A percentile compares a stretch with the other conserved stretches of the same genome.
Evolutionary conservation across 1,140 invertebrate species (phyloP).

Genomic region (Triops longicaudatus): DNA sequence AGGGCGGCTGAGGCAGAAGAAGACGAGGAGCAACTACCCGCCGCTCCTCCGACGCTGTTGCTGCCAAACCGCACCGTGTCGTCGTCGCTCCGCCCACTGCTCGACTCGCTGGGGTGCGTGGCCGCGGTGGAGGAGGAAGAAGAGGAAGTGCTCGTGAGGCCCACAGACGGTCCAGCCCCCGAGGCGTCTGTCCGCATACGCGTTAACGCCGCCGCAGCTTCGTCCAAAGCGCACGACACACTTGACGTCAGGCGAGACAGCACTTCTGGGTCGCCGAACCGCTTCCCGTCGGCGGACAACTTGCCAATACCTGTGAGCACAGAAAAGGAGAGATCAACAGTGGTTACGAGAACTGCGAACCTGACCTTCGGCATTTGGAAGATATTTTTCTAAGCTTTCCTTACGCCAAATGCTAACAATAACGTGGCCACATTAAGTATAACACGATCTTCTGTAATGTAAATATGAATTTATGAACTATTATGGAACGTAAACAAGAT

Average conservation of each 20-base stretch:
- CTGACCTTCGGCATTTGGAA: too few species aligned
- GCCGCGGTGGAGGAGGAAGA: background rate
- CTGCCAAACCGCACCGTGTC: constrained; percentile 4
- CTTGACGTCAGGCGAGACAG: constrained; percentile 72
- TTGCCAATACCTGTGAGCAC: constrained; percentile 58
- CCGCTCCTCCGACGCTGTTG: background rate
- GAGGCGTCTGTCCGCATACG: constrained; percentile 80
- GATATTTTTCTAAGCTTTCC: too few species aligned
- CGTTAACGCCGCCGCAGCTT: constrained; percentile 87
- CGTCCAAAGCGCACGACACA: constrained; percentile 87
- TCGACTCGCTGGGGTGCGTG: background rate
- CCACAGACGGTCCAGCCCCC: constrained; percentile 29
- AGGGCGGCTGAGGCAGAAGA: background rate
- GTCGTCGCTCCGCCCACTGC: background rate
- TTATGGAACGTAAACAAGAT: too few species aligned
- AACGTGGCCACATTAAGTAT: too few species aligned
- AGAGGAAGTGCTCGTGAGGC: background rate
- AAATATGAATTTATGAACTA: too few species aligned
- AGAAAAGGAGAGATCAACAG: background rate
- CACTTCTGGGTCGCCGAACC: constrained; percentile 54
- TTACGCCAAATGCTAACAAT: too few species aligned
- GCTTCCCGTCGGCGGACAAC: constrained; percentile 51
- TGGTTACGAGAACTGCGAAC: background rate
- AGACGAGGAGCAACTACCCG: background rate
- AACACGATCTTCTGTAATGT: too few species aligned